Conservation (phyloP, 2,113 vertebrate genomes). For the Microcebus murinus region DNA sequence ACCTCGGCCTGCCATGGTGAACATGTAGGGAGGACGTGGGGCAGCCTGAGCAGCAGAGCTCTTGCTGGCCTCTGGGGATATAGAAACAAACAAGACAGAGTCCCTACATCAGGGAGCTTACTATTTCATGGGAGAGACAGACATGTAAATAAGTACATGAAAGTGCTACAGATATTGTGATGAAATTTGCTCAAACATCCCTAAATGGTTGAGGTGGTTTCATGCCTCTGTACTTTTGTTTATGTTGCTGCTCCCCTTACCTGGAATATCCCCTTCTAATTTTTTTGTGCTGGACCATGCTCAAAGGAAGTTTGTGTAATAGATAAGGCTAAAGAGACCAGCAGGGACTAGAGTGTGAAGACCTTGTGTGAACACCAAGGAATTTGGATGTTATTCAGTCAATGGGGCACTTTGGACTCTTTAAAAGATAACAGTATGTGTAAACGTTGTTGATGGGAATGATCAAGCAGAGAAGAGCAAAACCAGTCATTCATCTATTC, state of each 20-base stretch:
- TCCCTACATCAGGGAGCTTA: not conserved
- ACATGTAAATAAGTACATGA: not conserved
- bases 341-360: not conserved
- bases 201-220: not conserved
- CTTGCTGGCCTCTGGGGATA: not conserved
- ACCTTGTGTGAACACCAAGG: not conserved
- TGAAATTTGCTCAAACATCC: slow-evolving; percentile 14
- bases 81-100: not conserved
- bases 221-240: not conserved
- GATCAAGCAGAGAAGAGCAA: not conserved
- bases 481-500: not conserved
- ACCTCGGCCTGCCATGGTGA: not conserved
- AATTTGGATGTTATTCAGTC: slow-evolving; percentile 13
- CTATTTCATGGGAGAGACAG: not conserved
- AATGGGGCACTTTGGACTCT: not conserved
- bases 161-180: not conserved
- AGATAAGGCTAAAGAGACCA: not conserved
- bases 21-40: not conserved
- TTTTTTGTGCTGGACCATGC: not conserved
- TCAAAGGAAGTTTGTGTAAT: slow-evolving; percentile 21
- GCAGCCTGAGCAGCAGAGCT: not conserved
- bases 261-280: not conserved
- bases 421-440: not conserved
- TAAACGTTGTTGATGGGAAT: not conserved
- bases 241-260: not conserved